phyloP scores from a whole-genome alignment of 2,888 invertebrate species.

The Timandra comae region DNA sequence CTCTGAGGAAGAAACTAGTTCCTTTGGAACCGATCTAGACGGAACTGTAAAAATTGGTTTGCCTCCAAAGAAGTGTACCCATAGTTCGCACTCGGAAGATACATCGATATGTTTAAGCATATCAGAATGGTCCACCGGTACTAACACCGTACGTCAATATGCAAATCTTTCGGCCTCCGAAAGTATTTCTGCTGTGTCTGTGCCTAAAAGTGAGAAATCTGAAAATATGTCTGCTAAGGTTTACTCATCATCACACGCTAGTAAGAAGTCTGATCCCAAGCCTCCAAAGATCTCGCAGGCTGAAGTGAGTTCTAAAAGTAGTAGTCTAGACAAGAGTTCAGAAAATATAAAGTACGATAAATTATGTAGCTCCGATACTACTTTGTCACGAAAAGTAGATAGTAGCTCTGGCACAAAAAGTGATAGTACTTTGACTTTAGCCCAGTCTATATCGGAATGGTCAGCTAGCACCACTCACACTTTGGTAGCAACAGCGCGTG shows the following conservation, averaged over 20 bases:
- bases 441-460: slow-evolving; percentile 90
- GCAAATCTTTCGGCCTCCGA: slow-evolving; percentile 84
- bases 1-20: slow-evolving; percentile 85
- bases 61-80: slow-evolving; percentile 88
- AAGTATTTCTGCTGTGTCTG: slow-evolving; percentile 78
- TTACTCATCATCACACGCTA: slow-evolving; percentile 75
- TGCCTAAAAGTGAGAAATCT: slow-evolving; percentile 78
- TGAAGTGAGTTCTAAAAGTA: slow-evolving; percentile 77
- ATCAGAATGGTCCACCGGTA: slow-evolving; percentile 92
- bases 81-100: slow-evolving; percentile 90
- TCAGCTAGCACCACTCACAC: slow-evolving; percentile 88
- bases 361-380: slow-evolving; percentile 78
- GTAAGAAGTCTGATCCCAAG: slow-evolving; percentile 73
- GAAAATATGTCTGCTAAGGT: slow-evolving; percentile 73
- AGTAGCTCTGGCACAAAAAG: slow-evolving; percentile 85
- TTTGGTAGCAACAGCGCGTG: slow-evolving; percentile 79
- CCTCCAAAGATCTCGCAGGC: slow-evolving; percentile 55
- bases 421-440: slow-evolving; percentile 85
- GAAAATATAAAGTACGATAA: slow-evolving; percentile 77
- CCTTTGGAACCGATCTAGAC: slow-evolving; percentile 86
- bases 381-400: slow-evolving; percentile 71
- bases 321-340: slow-evolving; percentile 75
- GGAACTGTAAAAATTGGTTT: slow-evolving; percentile 88
- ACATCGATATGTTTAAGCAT: slow-evolving; percentile 90
- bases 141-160: slow-evolving; percentile 88